Percentiles rank a stretch among this genome's conserved stretches.
These are phyloP conservation scores for Dryoscopus gambensis DNA, from an alignment of 2,113 vertebrate genomes.

Conservation along the genomic window DNA sequence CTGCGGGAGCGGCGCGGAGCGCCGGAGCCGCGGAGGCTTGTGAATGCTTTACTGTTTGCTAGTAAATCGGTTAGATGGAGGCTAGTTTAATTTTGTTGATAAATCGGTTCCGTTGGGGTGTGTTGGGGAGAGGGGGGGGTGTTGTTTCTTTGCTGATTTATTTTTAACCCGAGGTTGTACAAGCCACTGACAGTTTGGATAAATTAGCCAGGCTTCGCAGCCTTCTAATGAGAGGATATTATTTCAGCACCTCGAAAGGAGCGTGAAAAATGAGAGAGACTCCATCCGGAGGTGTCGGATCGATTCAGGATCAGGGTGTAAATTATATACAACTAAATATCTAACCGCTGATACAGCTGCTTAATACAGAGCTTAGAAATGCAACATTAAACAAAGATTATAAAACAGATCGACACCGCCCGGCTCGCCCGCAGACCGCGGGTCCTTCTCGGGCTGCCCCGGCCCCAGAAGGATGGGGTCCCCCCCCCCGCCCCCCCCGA, in stretches of 20 bases:
- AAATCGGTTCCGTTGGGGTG: slow-evolving; percentile 83
- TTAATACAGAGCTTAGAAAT: slow-evolving; percentile 80
- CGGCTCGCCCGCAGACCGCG: slow-evolving; percentile 20
- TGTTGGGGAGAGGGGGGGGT: slow-evolving; percentile 25
- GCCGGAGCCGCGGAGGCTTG: neutral
- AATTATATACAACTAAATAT: slow-evolving; percentile 86
- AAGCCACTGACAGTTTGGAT: slow-evolving; percentile 92
- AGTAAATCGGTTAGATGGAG: slow-evolving; percentile 79
- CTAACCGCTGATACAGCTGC: slow-evolving; percentile 77
- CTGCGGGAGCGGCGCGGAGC: slow-evolving; percentile 1
- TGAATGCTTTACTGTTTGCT: slow-evolving; percentile 57
- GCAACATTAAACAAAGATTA: slow-evolving; percentile 83
- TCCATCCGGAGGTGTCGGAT: slow-evolving; percentile 94
- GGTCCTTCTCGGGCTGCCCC: neutral
- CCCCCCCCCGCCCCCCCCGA: too few species aligned
- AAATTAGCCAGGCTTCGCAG: slow-evolving; percentile 91
- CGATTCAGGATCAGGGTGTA: slow-evolving; percentile 88
- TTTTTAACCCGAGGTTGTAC: slow-evolving; percentile 96
- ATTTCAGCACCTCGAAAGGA: slow-evolving; percentile 89
- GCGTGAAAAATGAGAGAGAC: slow-evolving; percentile 88
- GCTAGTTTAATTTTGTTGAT: slow-evolving; percentile 93
- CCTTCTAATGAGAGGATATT: slow-evolving; percentile 96
- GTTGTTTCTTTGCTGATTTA: slow-evolving; percentile 91
- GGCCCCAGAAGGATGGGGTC: neutral
- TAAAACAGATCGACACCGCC: slow-evolving; percentile 58